phyloP scores from a whole-genome alignment of 1,140 invertebrate species.

The Zelostemma sp. region DNA sequence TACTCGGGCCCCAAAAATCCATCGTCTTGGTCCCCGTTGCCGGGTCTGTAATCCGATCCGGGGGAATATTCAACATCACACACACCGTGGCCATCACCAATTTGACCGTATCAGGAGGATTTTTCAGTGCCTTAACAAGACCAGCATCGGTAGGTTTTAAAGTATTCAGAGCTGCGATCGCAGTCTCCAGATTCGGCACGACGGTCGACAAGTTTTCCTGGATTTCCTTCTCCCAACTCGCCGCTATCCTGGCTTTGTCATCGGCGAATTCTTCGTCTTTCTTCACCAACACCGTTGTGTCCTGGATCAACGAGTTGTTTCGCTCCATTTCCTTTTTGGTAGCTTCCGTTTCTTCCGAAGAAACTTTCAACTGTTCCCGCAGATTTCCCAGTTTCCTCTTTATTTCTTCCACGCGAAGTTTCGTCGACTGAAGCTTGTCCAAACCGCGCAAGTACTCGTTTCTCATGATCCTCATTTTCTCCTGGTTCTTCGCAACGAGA shows the following conservation, averaged over 20 bases:
- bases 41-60: conserved; percentile 75
- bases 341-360: conserved; percentile 74
- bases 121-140: conserved; percentile 85
- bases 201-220: conserved; percentile 79
- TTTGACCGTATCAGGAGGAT: conserved; percentile 82
- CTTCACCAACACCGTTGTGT: conserved; percentile 75
- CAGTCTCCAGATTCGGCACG: conserved; percentile 77
- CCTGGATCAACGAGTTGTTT: conserved; percentile 79
- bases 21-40: conserved; percentile 74
- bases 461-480: conserved; percentile 70
- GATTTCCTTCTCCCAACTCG: conserved; percentile 77
- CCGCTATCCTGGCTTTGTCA: conserved; percentile 76
- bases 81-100: conserved; percentile 84
- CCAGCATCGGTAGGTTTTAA: conserved; percentile 84
- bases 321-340: conserved; percentile 78
- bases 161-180: conserved; percentile 78
- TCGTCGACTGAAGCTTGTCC: conserved; percentile 77
- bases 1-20: conserved; percentile 83
- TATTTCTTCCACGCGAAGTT: conserved; percentile 75
- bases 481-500: conserved; percentile 71
- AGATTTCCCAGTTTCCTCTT: conserved; percentile 76
- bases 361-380: conserved; percentile 78
- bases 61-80: conserved; percentile 78
- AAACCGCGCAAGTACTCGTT: conserved; percentile 74
- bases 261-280: conserved; percentile 79